Base-by-base conservation (phyloP, 2,113 vertebrate species). In the Myxocyprinus asiaticus region DNA sequence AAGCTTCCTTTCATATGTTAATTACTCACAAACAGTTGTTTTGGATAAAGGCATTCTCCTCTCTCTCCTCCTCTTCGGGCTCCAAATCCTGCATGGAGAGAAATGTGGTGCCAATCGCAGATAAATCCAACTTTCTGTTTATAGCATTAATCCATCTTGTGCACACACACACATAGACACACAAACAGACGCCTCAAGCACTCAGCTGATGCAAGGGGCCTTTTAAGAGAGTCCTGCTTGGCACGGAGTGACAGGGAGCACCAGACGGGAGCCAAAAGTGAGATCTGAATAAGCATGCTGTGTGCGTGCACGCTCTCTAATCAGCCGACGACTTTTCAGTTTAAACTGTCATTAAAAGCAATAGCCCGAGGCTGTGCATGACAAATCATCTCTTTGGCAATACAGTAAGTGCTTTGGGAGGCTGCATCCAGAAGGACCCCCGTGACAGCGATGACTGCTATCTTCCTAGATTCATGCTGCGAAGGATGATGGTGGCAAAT, bases 331-430 rank as follows among this genome's bases (percentile, higher is more conserved):
- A 81, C 81, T 87, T 79, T 81, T 80, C 50, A 83, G 22, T 83
- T 89, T 82, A 73, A 82, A 64, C 15, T 77, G 77, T 83, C 83
- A 86, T 81, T 81, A 64, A 67, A 86, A 82, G 81, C 86, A 89
- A 81, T 80, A 82, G 86, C 85, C 88, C 1, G 33, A 77, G 85
- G 87, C 86, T 17, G 76, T 83, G 86, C 85, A 84, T 74, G 86
- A 85, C 87, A 87, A 88, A 91, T 88, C 83, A 81, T 78, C 86
- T 90, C 73, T 84, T 86, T 87, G 84, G 85, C 84, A 87, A 84
- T 82, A 33, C 22, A 33, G 22, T 33, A 61, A 22, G 72, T 67
- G 64, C 53, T 74, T 12, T 0, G 82, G 82, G 84, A 83, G 86
- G 85, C 88, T 86, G 85, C 45, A 73, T 63, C 75, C 78, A 9